Base-by-base conservation (phyloP, 2,888 invertebrate species). In the Chrysolina americana region DNA sequence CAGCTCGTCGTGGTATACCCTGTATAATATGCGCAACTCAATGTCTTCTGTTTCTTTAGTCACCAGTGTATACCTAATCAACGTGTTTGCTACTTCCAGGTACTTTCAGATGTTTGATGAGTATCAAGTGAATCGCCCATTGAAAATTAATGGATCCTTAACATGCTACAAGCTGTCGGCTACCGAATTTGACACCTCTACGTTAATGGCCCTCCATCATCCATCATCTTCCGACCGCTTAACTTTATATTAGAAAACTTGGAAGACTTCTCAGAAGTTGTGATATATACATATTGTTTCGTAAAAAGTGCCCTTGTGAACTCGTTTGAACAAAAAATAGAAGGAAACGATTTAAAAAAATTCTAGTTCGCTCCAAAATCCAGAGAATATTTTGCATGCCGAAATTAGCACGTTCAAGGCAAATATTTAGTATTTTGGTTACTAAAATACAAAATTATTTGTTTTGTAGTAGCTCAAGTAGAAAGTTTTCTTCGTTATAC, bases 211-310 rank as follows among this genome's bases (percentile, higher is more conserved):
- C 36, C 8, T n/a, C 2, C 2, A 8, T 17, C 23, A 59, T 59
- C 59, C 9, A 59, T 59, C 59, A 59, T 36, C 36, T 53, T 53
- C 15, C 59, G n/a, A n/a, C 36, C n/a, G 15, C 6, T 59, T n/a
- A 36, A 28, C 36, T 59, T 59, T 28, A n/a, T 23, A 36, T 59
- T 59, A 36, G 36, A 36, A 36, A 59, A 59, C 59, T 59, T 59
- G 8, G 6, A 13, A 59, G 13, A 59, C 15, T 28, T 36, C 59
- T 59, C 28, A 36, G 59, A 15, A 59, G 53, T 23, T 53, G 10
- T 19, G 53, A 53, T n/a, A 50, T 28, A 21, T 53, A 53, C 21
- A 53, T 11, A 8, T 1, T 19, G 53, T 19, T 11, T 19, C 53
- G n/a, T 13, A 53, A 53, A 53, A 19, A 19, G 11, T 11, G 21